These are phyloP conservation scores for Gymnosoma rotundatum DNA, from an alignment of 2,888 invertebrate genomes.

Conservation along the genomic window DNA sequence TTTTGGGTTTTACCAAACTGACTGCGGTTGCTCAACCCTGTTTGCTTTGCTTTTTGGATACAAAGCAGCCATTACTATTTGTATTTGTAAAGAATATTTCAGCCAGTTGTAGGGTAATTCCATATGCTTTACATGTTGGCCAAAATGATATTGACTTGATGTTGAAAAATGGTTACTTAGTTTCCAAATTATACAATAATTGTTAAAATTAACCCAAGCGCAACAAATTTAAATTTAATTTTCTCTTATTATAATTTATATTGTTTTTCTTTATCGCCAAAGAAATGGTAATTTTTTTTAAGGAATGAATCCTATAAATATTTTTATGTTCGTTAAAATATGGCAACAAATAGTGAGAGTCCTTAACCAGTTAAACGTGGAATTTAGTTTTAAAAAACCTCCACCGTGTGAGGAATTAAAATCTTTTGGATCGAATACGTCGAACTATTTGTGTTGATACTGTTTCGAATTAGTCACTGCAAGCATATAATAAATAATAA, in stretches of 20 bases:
- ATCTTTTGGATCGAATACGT: too few relatives aligned
- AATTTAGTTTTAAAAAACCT: too few relatives aligned
- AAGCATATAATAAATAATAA: too few relatives aligned
- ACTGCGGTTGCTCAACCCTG: constrained; percentile 71
- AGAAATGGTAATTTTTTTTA: too few relatives aligned
- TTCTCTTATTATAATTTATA: constrained; percentile 22
- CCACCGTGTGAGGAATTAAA: too few relatives aligned
- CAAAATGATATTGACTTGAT: constrained; percentile 54
- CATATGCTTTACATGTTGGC: constrained; percentile 53
- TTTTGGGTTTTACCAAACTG: constrained; percentile 46
- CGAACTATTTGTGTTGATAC: too few relatives aligned
- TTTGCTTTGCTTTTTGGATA: constrained; percentile 15
- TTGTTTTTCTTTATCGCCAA: too few relatives aligned
- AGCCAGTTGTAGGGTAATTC: constrained; percentile 48
- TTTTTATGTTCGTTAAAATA: too few relatives aligned
- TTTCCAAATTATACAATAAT: constrained; percentile 29
- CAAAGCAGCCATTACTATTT: constrained; percentile 47
- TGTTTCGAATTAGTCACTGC: too few relatives aligned
- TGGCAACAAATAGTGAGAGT: too few relatives aligned
- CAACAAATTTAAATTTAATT: constrained; percentile 62
- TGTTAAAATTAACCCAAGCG: constrained; percentile 8
- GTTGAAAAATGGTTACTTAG: constrained; percentile 22
- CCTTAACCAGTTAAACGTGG: too few relatives aligned
- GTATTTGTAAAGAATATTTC: not conserved
- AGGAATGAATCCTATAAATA: too few relatives aligned